Evolutionary conservation across 2,113 vertebrate genomes (phyloP).

Genomic region (Nanorana parkeri): DNA sequence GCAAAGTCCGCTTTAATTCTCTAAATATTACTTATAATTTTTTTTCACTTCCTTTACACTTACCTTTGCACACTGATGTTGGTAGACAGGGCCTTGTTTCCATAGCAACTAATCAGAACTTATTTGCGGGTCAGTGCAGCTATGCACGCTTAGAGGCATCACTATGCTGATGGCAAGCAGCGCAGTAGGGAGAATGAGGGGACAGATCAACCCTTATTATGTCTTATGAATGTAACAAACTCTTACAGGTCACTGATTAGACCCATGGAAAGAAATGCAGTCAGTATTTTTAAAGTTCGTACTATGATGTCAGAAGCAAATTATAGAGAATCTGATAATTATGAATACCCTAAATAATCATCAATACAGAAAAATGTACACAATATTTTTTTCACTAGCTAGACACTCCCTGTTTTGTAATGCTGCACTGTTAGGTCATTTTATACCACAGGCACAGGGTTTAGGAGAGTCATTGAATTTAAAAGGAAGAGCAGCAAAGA

Average conservation of each 20-base stretch:
- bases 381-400: too few species aligned
- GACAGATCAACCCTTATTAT: slow-evolving; percentile 34
- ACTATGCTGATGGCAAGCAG: slow-evolving; percentile 33
- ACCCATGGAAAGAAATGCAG: not conserved
- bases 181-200: not conserved
- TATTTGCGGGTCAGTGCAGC: slow-evolving; percentile 36
- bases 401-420: too few species aligned
- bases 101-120: slow-evolving; percentile 42
- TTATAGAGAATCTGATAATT: not conserved
- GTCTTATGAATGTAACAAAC: slow-evolving; percentile 13
- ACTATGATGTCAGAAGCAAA: not conserved
- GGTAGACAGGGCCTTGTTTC: slow-evolving; percentile 32
- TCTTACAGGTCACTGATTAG: slow-evolving; percentile 3
- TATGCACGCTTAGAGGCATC: slow-evolving; percentile 34
- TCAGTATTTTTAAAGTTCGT: not conserved
- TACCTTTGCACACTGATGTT: slow-evolving; percentile 7
- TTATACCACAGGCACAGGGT: too few species aligned
- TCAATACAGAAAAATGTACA: too few species aligned
- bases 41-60: not conserved
- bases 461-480: too few species aligned
- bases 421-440: too few species aligned
- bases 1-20: too few species aligned
- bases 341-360: too few species aligned
- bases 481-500: too few species aligned
- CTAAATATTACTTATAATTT: too few species aligned